Base-by-base conservation (phyloP, 1,140 invertebrate genomes). In the Elymnias hypermnestra region DNA sequence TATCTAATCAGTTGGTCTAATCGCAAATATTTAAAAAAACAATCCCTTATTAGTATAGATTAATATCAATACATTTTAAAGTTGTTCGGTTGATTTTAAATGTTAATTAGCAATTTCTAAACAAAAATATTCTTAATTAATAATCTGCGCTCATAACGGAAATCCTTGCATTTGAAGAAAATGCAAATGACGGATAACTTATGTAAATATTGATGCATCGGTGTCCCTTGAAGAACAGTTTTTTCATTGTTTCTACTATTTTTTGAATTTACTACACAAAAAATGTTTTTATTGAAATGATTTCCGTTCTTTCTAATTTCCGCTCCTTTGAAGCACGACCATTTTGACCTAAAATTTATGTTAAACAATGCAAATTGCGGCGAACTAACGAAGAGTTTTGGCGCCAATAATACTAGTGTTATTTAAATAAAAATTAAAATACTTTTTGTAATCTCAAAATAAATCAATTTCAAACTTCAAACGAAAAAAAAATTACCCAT, bases 301-400 rank as follows among this genome's bases (percentile, higher is more conserved):
- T 48, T 40, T 48, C n/a, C n/a, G 15, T 33, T 33, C 14, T 13
- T 1, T 13, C 38, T 29, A 9, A 25, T 50, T 43, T 50, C 47
- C 47, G 47, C 38, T 43, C 40, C 37, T 50, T 50, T 50, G 18
- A 23, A 9, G 28, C 14, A 10, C 21, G n/a, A 12, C 25, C 9
- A 10, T 37, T 38, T 23, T 46, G 23, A 46, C n/a, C n/a, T 18
- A 6, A 12, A 39, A 37, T 43, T 50, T 50, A 42, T 49, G 46
- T 36, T 37, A 50, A 39, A 14, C 10, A 25, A 25, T 39, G 37
- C 10, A 25, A 39, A 29, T 29, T 5, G n/a, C 10, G 0, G 8
- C 26, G 5, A 3, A 13, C 5, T 13, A 12, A 12, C 13, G 9
- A 1, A 22, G 13, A 5, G 9, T 29, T 29, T 29, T 12, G 26